phyloP scores from a whole-genome alignment of 2,888 invertebrate genomes.

The Microplitis manilae region DNA sequence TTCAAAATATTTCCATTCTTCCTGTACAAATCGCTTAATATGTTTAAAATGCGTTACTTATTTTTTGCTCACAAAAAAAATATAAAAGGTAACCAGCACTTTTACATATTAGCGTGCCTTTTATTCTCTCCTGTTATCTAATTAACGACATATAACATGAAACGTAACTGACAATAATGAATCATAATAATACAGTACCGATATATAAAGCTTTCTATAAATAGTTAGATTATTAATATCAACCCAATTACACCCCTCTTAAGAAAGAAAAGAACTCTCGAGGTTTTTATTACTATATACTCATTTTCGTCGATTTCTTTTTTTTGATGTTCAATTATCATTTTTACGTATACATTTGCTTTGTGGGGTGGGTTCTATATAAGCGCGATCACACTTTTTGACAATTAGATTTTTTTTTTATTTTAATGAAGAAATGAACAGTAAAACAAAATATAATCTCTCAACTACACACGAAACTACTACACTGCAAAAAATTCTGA shows the following conservation, averaged over 20 bases:
- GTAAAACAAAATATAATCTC: constrained; percentile 49
- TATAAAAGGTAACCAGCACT: constrained; percentile 6
- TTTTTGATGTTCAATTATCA: constrained; percentile 2
- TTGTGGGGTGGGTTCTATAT: constrained; percentile 56
- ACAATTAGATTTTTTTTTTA: constrained; percentile 52
- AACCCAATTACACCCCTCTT: constrained; percentile 49
- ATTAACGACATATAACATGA: constrained; percentile 64
- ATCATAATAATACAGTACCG: constrained; percentile 56
- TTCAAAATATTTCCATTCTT: constrained; percentile 11
- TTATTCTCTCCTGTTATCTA: constrained; percentile 17
- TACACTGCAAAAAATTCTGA: constrained; percentile 36
- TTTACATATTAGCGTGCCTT: neutral
- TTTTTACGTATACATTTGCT: constrained; percentile 68
- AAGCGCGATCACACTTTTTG: constrained; percentile 65
- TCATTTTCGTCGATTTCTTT: constrained; percentile 25
- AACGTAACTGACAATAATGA: constrained; percentile 64
- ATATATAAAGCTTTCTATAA: constrained; percentile 67
- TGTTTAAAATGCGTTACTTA: constrained; percentile 2
- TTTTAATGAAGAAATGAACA: constrained; percentile 43
- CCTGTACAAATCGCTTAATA: constrained; percentile 23
- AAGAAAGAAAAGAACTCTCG: neutral
- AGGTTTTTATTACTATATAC: constrained; percentile 35
- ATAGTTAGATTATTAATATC: constrained; percentile 59
- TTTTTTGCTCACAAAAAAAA: neutral
- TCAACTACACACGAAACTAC: constrained; percentile 43